Percentiles rank a stretch among this genome's conserved stretches.
These are phyloP conservation scores for Apantesis nais DNA, from an alignment of 2,888 invertebrate species.

Conservation along the genomic window DNA sequence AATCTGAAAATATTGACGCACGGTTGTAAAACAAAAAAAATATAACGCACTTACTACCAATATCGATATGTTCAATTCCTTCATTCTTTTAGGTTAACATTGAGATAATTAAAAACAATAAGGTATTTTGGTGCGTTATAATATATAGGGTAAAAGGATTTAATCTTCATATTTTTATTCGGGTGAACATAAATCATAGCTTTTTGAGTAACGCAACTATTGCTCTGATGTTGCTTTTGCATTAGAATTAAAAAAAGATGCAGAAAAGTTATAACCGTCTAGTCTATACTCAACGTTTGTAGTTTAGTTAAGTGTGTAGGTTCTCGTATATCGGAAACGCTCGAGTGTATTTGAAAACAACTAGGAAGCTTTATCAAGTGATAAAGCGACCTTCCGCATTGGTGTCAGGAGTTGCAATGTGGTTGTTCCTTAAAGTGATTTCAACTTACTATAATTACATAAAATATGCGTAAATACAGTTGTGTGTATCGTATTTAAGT, in stretches of 20 bases:
- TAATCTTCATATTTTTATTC: not conserved
- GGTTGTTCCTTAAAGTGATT: not conserved
- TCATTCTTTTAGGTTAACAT: not conserved
- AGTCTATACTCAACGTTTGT: not conserved
- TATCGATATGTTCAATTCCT: no score
- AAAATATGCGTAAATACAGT: not conserved
- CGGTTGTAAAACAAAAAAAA: not conserved
- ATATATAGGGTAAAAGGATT: not conserved
- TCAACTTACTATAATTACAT: not conserved
- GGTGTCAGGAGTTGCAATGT: not conserved
- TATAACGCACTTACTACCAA: not conserved
- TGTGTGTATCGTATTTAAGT: not conserved
- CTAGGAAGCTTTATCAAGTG: not conserved
- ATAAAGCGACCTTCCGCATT: not conserved
- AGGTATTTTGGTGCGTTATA: not conserved
- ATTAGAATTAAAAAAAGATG: not conserved
- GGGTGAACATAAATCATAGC: not conserved
- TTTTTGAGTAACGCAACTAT: not conserved
- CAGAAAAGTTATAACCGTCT: not conserved
- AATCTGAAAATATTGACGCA: not conserved
- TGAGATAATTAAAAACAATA: not conserved
- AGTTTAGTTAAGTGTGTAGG: no score
- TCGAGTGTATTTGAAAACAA: not conserved
- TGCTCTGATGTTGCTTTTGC: not conserved
- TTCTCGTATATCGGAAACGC: not conserved